These are phyloP conservation scores for Hycleus phaleratus DNA, from an alignment of 1,140 invertebrate genomes.

Conservation along the genomic window DNA sequence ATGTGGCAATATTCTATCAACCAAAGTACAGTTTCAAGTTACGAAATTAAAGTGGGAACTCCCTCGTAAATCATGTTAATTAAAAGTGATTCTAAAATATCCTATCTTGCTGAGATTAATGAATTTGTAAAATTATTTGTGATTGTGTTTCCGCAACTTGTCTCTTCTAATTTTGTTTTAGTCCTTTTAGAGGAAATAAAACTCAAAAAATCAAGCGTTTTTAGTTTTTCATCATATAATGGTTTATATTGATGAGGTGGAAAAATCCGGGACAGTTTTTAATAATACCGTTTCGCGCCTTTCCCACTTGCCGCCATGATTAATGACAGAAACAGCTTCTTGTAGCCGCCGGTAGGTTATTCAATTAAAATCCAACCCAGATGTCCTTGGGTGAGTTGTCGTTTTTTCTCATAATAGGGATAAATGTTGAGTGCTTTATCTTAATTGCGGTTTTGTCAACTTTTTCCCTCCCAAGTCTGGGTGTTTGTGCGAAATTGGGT, in stretches of 20 bases:
- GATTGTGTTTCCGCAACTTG: not conserved
- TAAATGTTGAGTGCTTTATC: constrained; percentile 9
- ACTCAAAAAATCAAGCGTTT: too few relatives aligned
- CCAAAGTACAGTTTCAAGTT: constrained; percentile 17
- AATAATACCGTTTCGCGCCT: constrained; percentile 2
- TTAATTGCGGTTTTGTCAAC: not conserved
- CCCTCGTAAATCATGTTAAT: constrained; percentile 22
- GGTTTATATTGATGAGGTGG: not conserved
- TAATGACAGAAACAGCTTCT: constrained; percentile 6
- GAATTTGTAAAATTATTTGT: constrained; percentile 14
- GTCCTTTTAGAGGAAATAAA: too few relatives aligned
- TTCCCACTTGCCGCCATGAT: constrained; percentile 2
- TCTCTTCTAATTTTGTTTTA: not conserved
- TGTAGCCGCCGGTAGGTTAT: constrained; percentile 7
- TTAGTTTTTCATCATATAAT: not conserved
- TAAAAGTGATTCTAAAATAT: constrained; percentile 19
- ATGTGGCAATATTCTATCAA: constrained; percentile 15
- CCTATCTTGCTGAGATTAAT: constrained; percentile 9
- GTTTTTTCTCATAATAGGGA: constrained; percentile 5
- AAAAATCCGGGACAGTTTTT: constrained; percentile 2
- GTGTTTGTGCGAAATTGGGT: too few relatives aligned
- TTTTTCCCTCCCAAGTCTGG: too few relatives aligned
- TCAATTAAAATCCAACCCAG: constrained; percentile 20
- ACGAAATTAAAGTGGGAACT: constrained; percentile 16
- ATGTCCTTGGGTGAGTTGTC: constrained; percentile 7